Conservation (phyloP, 2,888 invertebrate genomes). For the Clostera curtula region DNA sequence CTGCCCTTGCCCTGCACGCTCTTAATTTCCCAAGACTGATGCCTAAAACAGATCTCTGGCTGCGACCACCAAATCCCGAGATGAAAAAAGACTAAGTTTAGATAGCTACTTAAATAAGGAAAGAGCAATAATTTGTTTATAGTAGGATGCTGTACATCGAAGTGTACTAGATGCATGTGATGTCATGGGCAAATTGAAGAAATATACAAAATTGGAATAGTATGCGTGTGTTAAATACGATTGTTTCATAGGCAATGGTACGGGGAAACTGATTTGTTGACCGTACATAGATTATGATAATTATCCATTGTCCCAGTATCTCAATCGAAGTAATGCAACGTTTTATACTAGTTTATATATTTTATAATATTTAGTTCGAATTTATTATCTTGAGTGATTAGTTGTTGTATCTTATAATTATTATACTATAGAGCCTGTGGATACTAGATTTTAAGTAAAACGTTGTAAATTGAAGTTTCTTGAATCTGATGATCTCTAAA, state of each 20-base stretch:
- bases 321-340: too few relatives aligned
- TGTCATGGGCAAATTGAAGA: not conserved
- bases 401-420: slow-evolving; percentile 9
- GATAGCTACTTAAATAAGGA: slow-evolving; percentile 5
- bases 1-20: slow-evolving; percentile 52
- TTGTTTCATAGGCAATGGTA: too few relatives aligned
- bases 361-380: too few relatives aligned
- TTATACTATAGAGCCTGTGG: slow-evolving; percentile 22
- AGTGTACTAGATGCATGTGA: slow-evolving; percentile 2
- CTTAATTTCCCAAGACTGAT: slow-evolving; percentile 56
- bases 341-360: too few relatives aligned
- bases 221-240: too few relatives aligned
- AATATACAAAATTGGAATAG: not conserved
- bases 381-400: slow-evolving; percentile 17
- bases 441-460: slow-evolving; percentile 10
- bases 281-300: too few relatives aligned
- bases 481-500: slow-evolving; percentile 60
- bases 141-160: slow-evolving; percentile 9
- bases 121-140: slow-evolving; percentile 12
- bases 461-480: slow-evolving; percentile 30
- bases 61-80: slow-evolving; percentile 41
- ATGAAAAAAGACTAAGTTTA: slow-evolving; percentile 44
- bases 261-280: too few relatives aligned
- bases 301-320: too few relatives aligned
- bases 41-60: slow-evolving; percentile 63